These are phyloP conservation scores for Mus spicilegus DNA, from an alignment of 2,113 vertebrate species.

Conservation along the genomic window DNA sequence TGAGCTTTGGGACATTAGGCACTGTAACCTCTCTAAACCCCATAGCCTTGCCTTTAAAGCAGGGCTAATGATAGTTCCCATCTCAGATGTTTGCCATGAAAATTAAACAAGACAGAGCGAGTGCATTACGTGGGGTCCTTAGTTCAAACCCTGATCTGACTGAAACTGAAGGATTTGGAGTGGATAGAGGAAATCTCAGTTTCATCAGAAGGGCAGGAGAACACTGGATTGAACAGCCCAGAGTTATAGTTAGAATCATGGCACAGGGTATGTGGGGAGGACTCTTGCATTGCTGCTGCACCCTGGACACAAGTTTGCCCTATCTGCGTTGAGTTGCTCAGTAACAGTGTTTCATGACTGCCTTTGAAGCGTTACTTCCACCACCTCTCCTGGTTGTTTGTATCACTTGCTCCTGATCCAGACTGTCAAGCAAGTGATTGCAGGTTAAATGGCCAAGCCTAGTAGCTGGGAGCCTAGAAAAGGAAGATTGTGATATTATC, in stretches of 20 bases:
- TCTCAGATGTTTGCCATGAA: conserved; percentile 62
- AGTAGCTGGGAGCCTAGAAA: background rate
- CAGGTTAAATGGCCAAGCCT: background rate
- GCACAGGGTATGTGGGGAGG: background rate
- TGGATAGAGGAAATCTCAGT: background rate
- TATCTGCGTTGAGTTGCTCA: background rate
- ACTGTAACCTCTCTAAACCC: conserved; percentile 36
- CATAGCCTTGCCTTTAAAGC: conserved; percentile 52
- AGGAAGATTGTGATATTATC: background rate
- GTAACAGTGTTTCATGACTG: background rate
- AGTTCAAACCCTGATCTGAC: conserved; percentile 24
- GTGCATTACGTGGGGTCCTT: background rate
- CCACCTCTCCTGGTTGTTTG: conserved; percentile 5
- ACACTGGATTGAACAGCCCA: background rate
- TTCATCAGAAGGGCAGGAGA: background rate
- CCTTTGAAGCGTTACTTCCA: background rate
- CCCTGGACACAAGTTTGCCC: background rate
- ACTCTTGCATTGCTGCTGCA: background rate
- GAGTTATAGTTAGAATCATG: background rate
- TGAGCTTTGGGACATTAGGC: conserved; percentile 64
- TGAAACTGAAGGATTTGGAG: conserved; percentile 32
- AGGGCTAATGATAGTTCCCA: conserved; percentile 4
- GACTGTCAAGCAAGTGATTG: conserved; percentile 29
- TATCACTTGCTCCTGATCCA: background rate
- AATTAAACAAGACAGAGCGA: conserved; percentile 27